phyloP scores from a whole-genome alignment of 2,113 vertebrate genomes.

The Cebus imitator region DNA sequence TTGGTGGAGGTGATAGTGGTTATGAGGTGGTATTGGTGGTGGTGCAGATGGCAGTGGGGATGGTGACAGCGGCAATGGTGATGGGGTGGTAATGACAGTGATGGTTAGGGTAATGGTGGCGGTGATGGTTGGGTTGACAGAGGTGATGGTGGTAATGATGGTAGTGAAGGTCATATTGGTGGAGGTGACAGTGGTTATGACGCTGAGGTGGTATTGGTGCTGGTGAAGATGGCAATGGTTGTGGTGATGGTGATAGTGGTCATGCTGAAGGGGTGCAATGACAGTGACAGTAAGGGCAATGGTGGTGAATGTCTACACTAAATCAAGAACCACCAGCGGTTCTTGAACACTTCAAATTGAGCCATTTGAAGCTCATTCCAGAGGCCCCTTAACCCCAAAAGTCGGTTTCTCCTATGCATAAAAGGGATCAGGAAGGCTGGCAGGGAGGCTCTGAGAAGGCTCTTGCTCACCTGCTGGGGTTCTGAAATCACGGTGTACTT shows the following conservation, averaged over 20 bases:
- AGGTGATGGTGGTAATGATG: too few species aligned
- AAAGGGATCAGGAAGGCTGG: neutral
- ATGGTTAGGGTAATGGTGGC: rapidly evolving
- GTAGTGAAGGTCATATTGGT: rapidly evolving
- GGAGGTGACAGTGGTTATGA: rapidly evolving
- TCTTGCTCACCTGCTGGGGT: neutral
- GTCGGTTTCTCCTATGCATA: rapidly evolving
- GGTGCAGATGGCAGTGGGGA: rapidly evolving
- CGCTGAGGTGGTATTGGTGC: neutral
- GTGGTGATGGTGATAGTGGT: neutral
- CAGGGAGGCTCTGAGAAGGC: neutral
- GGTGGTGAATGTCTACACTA: neutral
- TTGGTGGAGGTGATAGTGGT: neutral
- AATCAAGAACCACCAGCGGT: neutral
- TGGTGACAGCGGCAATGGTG: rapidly evolving
- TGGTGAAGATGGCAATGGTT: rapidly evolving
- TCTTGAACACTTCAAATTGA: neutral
- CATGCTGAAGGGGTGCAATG: rapidly evolving
- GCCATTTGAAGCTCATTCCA: neutral
- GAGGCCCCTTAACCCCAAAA: neutral
- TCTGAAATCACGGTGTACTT: neutral
- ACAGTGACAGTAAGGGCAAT: rapidly evolving
- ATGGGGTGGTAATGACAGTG: rapidly evolving
- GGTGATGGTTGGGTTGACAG: too few species aligned
- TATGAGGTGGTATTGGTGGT: too few species aligned